Evolutionary conservation across 2,113 vertebrate species (phyloP).

Genomic region (Irena cyanogastra): DNA sequence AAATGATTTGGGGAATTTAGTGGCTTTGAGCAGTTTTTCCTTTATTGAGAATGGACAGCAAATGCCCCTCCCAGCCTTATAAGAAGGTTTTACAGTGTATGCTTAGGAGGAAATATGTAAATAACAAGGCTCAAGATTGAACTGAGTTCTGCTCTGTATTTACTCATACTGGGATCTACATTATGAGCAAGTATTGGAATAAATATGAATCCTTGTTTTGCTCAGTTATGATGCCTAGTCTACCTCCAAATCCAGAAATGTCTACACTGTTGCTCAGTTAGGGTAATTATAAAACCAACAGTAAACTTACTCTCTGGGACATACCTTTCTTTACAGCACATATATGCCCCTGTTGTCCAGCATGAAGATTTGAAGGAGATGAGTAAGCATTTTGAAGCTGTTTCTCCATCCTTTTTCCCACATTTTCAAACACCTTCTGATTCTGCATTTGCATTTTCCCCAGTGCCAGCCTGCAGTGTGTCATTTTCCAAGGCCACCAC

Average conservation of each 20-base stretch:
- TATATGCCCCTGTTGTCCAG: neutral
- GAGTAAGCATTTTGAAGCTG: neutral
- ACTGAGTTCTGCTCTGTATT: neutral
- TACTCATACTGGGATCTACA: neutral
- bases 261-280: neutral
- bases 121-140: neutral
- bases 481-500: neutral
- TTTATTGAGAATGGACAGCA: neutral
- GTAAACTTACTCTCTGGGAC: neutral
- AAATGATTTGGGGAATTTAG: neutral
- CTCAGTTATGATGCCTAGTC: neutral
- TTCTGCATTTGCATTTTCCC: neutral
- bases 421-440: neutral
- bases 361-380: neutral
- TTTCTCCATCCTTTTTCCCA: neutral
- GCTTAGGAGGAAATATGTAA: neutral
- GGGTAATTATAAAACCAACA: neutral
- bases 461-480: neutral
- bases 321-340: neutral
- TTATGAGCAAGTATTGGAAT: neutral
- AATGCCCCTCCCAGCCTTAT: neutral
- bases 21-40: neutral
- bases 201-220: neutral
- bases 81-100: neutral
- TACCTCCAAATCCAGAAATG: neutral